These are phyloP conservation scores for Strigamia crassipes DNA, from an alignment of 2,888 invertebrate species.

Conservation along the genomic window DNA sequence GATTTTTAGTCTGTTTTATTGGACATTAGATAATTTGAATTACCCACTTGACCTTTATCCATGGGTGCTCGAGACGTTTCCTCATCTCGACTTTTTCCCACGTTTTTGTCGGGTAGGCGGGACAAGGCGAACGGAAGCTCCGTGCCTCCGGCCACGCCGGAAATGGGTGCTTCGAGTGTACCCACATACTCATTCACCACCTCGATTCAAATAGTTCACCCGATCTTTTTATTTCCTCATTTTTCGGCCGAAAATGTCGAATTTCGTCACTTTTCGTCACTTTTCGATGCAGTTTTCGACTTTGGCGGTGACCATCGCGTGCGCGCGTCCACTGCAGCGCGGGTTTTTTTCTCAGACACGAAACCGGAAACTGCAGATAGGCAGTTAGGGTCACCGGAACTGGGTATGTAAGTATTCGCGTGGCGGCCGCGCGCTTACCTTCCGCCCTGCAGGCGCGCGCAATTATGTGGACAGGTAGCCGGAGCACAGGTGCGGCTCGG, in stretches of 20 bases:
- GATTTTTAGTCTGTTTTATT: too few relatives aligned
- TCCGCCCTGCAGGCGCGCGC: conserved; percentile 39
- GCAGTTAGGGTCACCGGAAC: conserved; percentile 32
- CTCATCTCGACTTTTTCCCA: conserved; percentile 2
- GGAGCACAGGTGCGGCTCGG: conserved; percentile 17
- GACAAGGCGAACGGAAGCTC: background rate
- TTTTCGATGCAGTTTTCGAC: background rate
- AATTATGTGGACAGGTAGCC: conserved; percentile 43
- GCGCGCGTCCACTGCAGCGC: background rate
- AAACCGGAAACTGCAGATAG: background rate
- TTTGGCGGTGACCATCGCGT: background rate
- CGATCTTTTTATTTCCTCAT: background rate
- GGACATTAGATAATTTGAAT: background rate
- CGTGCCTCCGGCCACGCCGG: background rate
- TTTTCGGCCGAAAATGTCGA: background rate
- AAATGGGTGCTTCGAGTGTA: background rate
- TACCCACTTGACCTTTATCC: background rate
- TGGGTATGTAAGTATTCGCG: conserved; percentile 38
- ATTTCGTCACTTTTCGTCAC: background rate
- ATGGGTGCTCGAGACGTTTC: background rate
- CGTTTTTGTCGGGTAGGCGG: background rate
- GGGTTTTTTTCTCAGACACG: background rate
- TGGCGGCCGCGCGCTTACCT: conserved; percentile 39
- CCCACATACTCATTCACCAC: background rate
- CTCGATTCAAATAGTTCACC: background rate